Conservation (phyloP, 2,113 vertebrate genomes). For the Shinisaurus crocodilurus region DNA sequence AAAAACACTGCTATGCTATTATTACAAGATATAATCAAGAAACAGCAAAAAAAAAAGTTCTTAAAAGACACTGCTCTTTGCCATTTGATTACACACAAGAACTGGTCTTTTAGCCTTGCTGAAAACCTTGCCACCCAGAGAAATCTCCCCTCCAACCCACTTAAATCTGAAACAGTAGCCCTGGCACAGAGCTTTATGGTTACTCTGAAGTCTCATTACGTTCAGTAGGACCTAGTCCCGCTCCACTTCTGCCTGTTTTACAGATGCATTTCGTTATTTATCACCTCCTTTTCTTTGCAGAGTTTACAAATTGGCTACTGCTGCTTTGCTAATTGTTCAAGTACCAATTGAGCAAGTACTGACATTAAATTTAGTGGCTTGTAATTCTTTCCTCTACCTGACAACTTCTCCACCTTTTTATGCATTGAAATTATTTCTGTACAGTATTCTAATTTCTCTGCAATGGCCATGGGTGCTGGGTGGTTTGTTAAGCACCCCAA, state of each 20-base stretch:
- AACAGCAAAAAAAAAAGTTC: not conserved
- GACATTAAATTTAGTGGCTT: conserved; percentile 56
- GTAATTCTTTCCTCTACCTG: conserved; percentile 56
- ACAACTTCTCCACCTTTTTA: not conserved
- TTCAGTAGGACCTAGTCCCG: not conserved
- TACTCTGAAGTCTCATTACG: not conserved
- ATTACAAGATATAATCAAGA: not conserved
- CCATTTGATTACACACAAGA: not conserved
- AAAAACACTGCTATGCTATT: not conserved
- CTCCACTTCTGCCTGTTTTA: conserved; percentile 23
- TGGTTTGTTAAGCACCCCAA: too few relatives aligned
- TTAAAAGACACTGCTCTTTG: not conserved
- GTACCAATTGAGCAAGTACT: conserved; percentile 57
- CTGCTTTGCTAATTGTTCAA: conserved; percentile 66
- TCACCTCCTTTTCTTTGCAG: conserved; percentile 47
- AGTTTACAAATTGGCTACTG: conserved; percentile 62
- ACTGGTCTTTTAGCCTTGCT: not conserved
- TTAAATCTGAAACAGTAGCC: not conserved
- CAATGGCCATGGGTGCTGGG: too few relatives aligned
- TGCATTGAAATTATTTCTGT: conserved; percentile 36
- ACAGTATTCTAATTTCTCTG: conserved; percentile 9
- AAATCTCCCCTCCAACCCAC: not conserved
- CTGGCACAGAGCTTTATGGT: not conserved
- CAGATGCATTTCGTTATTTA: conserved; percentile 60
- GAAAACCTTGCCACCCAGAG: not conserved